phyloP scores from a whole-genome alignment of 2,888 invertebrate species.

The Chrysolina americana region DNA sequence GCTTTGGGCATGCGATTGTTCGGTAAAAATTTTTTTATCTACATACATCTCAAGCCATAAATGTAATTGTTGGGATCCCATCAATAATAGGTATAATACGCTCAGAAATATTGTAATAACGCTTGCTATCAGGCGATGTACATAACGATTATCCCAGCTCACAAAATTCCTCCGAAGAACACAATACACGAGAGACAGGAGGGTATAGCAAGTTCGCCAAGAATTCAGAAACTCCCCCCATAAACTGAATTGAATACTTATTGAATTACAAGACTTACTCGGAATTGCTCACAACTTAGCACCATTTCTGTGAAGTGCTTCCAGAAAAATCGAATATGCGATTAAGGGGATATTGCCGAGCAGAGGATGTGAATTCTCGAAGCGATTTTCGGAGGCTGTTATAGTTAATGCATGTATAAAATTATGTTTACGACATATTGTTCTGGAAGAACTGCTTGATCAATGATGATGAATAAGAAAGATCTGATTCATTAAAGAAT shows the following conservation, averaged over 20 bases:
- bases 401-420: too few species aligned
- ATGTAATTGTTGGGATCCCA: too few species aligned
- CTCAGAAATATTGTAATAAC: background rate
- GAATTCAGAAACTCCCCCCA: background rate
- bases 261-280: conserved; percentile 7
- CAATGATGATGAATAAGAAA: too few species aligned
- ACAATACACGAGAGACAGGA: background rate
- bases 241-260: conserved; percentile 5
- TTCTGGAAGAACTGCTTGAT: too few species aligned
- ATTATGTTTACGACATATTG: too few species aligned
- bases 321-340: background rate
- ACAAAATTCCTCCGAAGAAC: background rate
- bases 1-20: too few species aligned
- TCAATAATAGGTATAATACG: too few species aligned
- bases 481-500: too few species aligned
- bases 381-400: background rate
- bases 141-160: background rate
- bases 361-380: background rate
- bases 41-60: too few species aligned
- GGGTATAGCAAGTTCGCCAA: background rate
- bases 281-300: background rate
- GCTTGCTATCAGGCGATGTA: background rate
- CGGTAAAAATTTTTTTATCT: too few species aligned
- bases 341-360: background rate
- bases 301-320: background rate